phyloP scores from a whole-genome alignment of 1,140 invertebrate species.

The Zaprionus taronus region DNA sequence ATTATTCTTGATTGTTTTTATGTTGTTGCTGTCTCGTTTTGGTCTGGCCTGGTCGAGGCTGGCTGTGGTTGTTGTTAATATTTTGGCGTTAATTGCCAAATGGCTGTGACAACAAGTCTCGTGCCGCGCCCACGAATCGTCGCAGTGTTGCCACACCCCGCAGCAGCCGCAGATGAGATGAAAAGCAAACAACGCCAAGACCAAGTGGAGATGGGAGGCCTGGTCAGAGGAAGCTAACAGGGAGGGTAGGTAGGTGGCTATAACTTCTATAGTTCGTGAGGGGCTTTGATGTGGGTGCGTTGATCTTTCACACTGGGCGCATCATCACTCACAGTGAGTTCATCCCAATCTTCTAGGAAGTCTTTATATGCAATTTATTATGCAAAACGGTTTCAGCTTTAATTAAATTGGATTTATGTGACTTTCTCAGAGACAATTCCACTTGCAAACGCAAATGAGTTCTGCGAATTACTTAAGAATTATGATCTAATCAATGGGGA shows the following conservation, averaged over 20 bases:
- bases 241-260: background rate
- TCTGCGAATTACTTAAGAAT: background rate
- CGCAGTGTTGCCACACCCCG: slow-evolving; percentile 9
- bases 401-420: slow-evolving; percentile 75
- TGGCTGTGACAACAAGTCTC: slow-evolving; percentile 60
- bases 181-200: background rate
- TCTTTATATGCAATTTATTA: slow-evolving; percentile 66
- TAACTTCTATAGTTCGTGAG: slow-evolving; percentile 18
- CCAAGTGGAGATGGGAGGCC: background rate
- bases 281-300: slow-evolving; percentile 66
- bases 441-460: slow-evolving; percentile 12
- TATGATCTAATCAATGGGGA: no score
- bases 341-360: slow-evolving; percentile 68
- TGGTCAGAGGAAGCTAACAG: background rate
- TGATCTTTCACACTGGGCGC: slow-evolving; percentile 50
- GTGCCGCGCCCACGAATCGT: slow-evolving; percentile 54
- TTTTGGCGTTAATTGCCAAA: slow-evolving; percentile 71
- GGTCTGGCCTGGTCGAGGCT: slow-evolving; percentile 11
- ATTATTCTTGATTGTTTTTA: slow-evolving; percentile 30
- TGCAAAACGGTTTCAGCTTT: slow-evolving; percentile 58
- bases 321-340: slow-evolving; percentile 40
- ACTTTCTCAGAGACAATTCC: slow-evolving; percentile 51
- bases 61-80: slow-evolving; percentile 32
- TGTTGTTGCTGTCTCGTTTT: slow-evolving; percentile 4
- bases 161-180: background rate